A percentile compares a stretch with the other conserved stretches of the same genome.
phyloP scores from a whole-genome alignment of 2,888 invertebrate genomes.

The Sinopyrophorus schimmeli region DNA sequence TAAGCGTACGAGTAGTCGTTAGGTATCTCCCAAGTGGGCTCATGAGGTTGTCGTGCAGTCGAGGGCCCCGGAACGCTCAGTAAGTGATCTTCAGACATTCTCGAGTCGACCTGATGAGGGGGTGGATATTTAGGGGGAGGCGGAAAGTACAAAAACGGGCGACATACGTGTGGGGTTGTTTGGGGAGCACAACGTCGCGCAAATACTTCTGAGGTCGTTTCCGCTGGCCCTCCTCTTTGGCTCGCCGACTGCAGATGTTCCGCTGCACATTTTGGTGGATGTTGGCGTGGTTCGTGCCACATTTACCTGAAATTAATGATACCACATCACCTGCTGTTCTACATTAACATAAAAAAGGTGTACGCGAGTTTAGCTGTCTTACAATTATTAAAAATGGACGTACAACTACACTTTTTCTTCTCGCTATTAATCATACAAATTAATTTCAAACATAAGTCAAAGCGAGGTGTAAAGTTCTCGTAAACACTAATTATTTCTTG shows the following conservation, averaged over 20 bases:
- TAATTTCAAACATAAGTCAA: background rate
- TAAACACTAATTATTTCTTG: background rate
- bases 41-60: slow-evolving; percentile 41
- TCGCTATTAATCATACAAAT: background rate
- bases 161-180: slow-evolving; percentile 42
- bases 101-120: slow-evolving; percentile 51
- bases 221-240: slow-evolving; percentile 24
- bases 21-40: slow-evolving; percentile 43
- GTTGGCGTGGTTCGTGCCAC: slow-evolving; percentile 48
- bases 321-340: slow-evolving; percentile 7
- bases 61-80: slow-evolving; percentile 47
- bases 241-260: slow-evolving; percentile 39
- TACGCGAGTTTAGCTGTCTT: background rate
- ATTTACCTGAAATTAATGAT: slow-evolving; percentile 47
- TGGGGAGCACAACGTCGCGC: slow-evolving; percentile 28
- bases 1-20: slow-evolving; percentile 83
- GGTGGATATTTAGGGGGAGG: slow-evolving; percentile 75
- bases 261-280: slow-evolving; percentile 45
- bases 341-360: slow-evolving; percentile 8
- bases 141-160: slow-evolving; percentile 70
- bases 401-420: background rate
- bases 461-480: background rate
- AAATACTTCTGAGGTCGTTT: slow-evolving; percentile 19
- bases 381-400: background rate
- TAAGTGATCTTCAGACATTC: slow-evolving; percentile 48